Percentiles rank a stretch among this genome's conserved stretches.
These are phyloP conservation scores for Lynx canadensis DNA, from an alignment of 2,113 vertebrate species.

Conservation along the genomic window DNA sequence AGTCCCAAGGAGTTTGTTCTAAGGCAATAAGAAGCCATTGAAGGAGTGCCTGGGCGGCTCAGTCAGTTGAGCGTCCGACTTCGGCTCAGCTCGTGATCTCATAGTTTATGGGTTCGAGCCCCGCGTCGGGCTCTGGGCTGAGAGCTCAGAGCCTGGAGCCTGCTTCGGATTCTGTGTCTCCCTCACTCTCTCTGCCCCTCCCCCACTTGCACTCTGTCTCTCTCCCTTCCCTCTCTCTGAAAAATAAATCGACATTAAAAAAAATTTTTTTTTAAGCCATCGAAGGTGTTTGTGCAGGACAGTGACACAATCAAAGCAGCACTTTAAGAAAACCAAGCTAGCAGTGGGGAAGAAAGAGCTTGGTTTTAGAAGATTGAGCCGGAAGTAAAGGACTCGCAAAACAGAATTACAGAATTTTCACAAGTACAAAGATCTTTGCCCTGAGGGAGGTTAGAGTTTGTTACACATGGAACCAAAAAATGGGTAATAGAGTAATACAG, in stretches of 20 bases:
- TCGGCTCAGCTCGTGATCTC: no score
- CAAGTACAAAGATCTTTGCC: background rate
- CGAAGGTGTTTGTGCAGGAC: background rate
- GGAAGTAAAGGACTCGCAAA: background rate
- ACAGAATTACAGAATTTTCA: background rate
- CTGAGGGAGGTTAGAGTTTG: background rate
- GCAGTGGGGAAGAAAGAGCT: background rate
- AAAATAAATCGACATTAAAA: no score
- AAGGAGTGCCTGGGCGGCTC: background rate
- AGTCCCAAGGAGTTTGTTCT: background rate
- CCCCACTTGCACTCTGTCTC: no score
- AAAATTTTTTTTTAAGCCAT: fast-evolving
- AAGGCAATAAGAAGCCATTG: background rate
- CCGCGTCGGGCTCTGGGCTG: no score
- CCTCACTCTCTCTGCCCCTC: no score
- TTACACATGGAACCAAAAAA: background rate
- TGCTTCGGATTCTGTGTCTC: no score
- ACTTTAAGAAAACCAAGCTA: background rate
- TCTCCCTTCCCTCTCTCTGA: no score
- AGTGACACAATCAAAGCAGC: background rate
- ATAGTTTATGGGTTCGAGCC: no score
- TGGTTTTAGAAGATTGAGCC: background rate
- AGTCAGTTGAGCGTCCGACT: no score
- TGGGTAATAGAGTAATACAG: background rate
- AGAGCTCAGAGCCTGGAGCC: no score